Evolutionary conservation across 1,140 invertebrate genomes (phyloP).

Genomic region (Drosophila bifasciata): DNA sequence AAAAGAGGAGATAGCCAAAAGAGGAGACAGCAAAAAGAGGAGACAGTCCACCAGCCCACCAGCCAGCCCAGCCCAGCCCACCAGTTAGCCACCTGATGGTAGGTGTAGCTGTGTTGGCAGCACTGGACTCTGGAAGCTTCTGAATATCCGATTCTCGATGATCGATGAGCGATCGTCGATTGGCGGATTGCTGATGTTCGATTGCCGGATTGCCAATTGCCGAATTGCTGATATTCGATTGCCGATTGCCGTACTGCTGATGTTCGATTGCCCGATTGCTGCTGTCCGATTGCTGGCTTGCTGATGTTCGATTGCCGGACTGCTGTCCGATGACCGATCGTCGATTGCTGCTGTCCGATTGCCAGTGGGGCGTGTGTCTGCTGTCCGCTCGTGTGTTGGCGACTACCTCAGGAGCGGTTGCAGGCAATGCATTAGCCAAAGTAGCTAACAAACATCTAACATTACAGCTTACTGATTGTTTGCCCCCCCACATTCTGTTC

Average conservation of each 20-base stretch:
- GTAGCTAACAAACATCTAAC: too few relatives aligned
- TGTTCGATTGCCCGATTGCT: too few relatives aligned
- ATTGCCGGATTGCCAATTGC: too few relatives aligned
- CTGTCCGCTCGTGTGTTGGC: background rate
- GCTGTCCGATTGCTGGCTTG: background rate
- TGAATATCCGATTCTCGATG: slow-evolving; percentile 12
- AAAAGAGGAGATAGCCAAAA: background rate
- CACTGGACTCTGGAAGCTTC: background rate
- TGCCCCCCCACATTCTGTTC: background rate
- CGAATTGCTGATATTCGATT: too few relatives aligned
- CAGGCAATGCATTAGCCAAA: background rate
- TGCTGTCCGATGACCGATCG: too few relatives aligned
- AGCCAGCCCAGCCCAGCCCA: too few relatives aligned
- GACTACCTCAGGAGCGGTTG: slow-evolving; percentile 19
- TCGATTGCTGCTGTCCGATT: background rate
- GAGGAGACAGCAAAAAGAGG: too few relatives aligned
- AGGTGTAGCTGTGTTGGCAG: background rate
- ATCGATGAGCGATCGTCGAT: background rate
- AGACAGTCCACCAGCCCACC: too few relatives aligned
- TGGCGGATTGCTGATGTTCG: too few relatives aligned
- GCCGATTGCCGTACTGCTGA: background rate
- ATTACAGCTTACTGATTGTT: background rate
- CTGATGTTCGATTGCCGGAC: too few relatives aligned
- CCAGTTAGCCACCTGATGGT: slow-evolving; percentile 4
- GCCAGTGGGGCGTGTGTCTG: slow-evolving; percentile 25